phyloP scores from a whole-genome alignment of 2,797 vertebrate genomes.

The Neopelma chrysocephalum region DNA sequence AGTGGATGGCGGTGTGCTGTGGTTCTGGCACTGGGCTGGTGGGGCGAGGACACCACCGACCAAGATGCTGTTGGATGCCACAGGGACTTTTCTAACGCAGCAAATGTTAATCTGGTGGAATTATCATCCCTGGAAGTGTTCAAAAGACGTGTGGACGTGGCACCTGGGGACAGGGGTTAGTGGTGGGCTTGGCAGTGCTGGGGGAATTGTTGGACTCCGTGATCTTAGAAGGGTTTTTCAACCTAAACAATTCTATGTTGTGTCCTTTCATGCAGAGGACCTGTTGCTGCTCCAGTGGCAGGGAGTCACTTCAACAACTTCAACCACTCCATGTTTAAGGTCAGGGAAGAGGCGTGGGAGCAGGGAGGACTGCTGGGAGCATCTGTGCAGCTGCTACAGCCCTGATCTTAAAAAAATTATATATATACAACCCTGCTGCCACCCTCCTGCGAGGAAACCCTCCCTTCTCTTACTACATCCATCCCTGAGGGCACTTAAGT shows the following conservation, averaged over 20 bases:
- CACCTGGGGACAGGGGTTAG: not conserved
- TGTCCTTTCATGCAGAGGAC: not conserved
- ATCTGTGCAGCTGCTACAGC: fast-evolving
- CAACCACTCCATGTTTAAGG: not conserved
- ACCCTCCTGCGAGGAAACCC: not conserved
- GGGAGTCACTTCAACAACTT: not conserved
- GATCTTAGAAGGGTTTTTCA: not conserved
- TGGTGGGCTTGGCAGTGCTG: not conserved
- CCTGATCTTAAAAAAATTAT: not conserved
- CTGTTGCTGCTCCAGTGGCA: not conserved
- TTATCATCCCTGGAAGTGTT: not conserved
- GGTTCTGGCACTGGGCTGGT: not conserved
- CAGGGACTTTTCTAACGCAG: not conserved
- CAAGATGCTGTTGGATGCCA: not conserved
- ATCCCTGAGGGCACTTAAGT: not conserved
- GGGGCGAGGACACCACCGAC: not conserved
- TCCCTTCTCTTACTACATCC: not conserved
- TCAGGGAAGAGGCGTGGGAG: not conserved
- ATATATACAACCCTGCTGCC: not conserved
- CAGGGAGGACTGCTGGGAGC: not conserved
- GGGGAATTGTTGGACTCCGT: not conserved
- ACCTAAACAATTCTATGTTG: fast-evolving
- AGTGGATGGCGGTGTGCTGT: not conserved
- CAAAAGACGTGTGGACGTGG: not conserved
- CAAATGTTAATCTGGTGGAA: not conserved